Evolutionary conservation across 2,888 invertebrate genomes (phyloP).

Genomic region (Dascillus cervinus): DNA sequence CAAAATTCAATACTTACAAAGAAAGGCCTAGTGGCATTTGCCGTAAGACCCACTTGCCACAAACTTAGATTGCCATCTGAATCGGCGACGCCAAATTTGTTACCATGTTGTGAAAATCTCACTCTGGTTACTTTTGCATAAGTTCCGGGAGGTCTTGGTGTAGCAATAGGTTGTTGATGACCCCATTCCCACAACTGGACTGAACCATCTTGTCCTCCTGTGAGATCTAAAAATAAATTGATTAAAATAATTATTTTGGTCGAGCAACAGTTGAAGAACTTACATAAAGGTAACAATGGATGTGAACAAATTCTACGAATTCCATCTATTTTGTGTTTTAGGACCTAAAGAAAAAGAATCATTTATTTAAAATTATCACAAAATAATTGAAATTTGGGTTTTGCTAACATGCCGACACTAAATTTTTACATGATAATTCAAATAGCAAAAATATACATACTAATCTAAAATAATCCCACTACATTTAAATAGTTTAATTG

Average conservation of each 20-base stretch:
- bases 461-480: too few species aligned
- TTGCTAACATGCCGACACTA: too few species aligned
- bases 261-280: constrained; percentile 48
- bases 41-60: constrained; percentile 83
- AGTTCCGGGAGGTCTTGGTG: constrained; percentile 87
- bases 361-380: constrained; percentile 9
- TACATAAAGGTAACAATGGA: constrained; percentile 91
- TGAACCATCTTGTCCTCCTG: constrained; percentile 93
- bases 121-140: constrained; percentile 93
- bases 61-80: constrained; percentile 94
- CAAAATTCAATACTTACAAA: constrained; percentile 60
- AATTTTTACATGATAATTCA: too few species aligned
- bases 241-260: too few species aligned
- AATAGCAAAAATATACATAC: too few species aligned
- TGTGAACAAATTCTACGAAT: constrained; percentile 94
- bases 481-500: too few species aligned
- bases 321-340: constrained; percentile 90
- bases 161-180: constrained; percentile 82
- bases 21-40: constrained; percentile 71
- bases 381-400: too few species aligned
- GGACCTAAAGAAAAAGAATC: constrained; percentile 56
- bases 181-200: constrained; percentile 99
- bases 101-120: constrained; percentile 94
- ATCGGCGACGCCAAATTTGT: constrained; percentile 97
- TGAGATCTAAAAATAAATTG: constrained; percentile 62